Base-by-base conservation (phyloP, 1,140 invertebrate species). In the Zaprionus capensis region DNA sequence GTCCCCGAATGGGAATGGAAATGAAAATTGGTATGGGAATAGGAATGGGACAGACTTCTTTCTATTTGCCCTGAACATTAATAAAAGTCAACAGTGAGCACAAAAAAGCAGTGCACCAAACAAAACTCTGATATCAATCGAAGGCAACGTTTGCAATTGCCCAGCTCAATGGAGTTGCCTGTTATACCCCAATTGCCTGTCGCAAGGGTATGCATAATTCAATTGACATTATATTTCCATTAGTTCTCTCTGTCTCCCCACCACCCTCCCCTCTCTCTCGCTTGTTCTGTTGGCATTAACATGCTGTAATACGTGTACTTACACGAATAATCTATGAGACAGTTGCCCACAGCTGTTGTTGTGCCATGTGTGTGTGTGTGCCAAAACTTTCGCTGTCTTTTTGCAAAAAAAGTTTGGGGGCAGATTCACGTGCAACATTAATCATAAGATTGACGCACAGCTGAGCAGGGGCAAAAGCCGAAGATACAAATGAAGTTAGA, bases 371-470 rank as follows among this genome's bases (percentile, higher is more conserved):
- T 24, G 58, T 17, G 41, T 49, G 62, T 26, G 34, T 41, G 63
- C 15, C 15, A 7, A 67, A 67, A 67, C 55, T 67, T 67, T 62
- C 31, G 31, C 46, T 31, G 44, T 61, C 38, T 41, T 22, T 22
- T 55, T 38, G 56, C 7, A 31, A 34, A 28, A 44, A 44, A 62
- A 69, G 57, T 62, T 74, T 41, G 9, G 20, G 28, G 28, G 31
- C 28, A 58, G 14, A 31, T 31, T 58, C 38, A 59, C 44, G 26
- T 59, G 55, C 36, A 59, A 26, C 68, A 76, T 76, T 76, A 76
- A 76, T 76, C 73, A 76, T 61, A 65, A 53, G 56, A 61, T 65
- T 56, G 73, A 64, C 38, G 34, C 38, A 64, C 57, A 71, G 67
- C 72, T 46, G 55, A 58, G 59, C 20, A 28, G n/a, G n/a, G n/a